Percentiles rank a stretch among this genome's conserved stretches.
Evolutionary conservation across 2,797 vertebrate genomes (phyloP).

Genomic region (Remorina albescens): DNA sequence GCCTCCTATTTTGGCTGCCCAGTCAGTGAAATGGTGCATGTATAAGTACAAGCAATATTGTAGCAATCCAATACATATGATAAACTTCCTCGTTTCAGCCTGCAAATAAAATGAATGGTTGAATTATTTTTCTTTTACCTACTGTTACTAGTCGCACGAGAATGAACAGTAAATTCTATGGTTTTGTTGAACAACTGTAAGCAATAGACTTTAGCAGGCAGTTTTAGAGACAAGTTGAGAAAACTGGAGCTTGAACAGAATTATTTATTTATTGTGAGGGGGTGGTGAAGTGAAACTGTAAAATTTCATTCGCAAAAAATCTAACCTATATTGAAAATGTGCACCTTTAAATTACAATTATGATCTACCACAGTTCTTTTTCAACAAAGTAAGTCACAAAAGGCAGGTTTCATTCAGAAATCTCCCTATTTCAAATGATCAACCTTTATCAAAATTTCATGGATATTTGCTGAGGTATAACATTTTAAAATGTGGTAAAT

Average conservation of each 20-base stretch:
- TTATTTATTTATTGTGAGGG: not conserved
- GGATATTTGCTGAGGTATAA: slow-evolving; percentile 10
- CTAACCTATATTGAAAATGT: not conserved
- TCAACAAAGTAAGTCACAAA: not conserved
- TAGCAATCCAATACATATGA: not conserved
- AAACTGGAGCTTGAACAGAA: not conserved
- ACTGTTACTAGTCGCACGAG: too few relatives aligned
- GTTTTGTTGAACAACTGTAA: slow-evolving; percentile 6
- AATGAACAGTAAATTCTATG: not conserved
- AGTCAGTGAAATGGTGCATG: not conserved
- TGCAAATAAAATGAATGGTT: not conserved
- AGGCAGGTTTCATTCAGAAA: not conserved
- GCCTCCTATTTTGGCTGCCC: not conserved
- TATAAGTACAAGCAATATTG: not conserved
- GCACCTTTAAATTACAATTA: not conserved
- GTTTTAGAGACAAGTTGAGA: slow-evolving; percentile 3
- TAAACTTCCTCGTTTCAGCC: not conserved
- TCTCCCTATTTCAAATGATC: not conserved
- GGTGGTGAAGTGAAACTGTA: not conserved
- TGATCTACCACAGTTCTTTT: slow-evolving; percentile 6
- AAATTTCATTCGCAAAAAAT: not conserved
- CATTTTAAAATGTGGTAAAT: slow-evolving; percentile 31
- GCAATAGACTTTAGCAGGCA: not conserved
- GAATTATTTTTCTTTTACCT: too few relatives aligned
- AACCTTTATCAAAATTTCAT: not conserved